Evolutionary conservation across 2,113 vertebrate species (phyloP).

Genomic region (Cheirogaleus medius): DNA sequence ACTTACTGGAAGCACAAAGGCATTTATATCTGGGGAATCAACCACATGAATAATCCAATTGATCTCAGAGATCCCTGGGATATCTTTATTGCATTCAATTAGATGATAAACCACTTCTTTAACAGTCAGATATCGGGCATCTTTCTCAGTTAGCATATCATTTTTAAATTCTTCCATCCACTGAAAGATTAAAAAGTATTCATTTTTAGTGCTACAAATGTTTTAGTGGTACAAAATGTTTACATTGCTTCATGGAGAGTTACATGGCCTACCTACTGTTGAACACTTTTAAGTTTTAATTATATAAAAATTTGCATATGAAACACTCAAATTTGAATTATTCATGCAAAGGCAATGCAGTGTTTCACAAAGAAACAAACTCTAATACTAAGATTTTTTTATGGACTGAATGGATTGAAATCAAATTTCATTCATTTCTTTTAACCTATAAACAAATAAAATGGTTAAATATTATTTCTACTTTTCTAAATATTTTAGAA

Average conservation of each 20-base stretch:
- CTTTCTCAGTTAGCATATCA: conserved; percentile 86
- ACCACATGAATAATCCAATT: conserved; percentile 93
- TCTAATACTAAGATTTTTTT: conserved; percentile 52
- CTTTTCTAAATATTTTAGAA: conserved; percentile 56
- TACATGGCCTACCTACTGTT: neutral
- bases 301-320: conserved; percentile 45
- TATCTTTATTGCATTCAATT: conserved; percentile 91
- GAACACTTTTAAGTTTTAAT: conserved; percentile 59
- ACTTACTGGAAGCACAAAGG: conserved; percentile 95
- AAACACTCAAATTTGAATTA: conserved; percentile 62
- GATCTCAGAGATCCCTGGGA: conserved; percentile 88
- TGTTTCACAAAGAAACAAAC: conserved; percentile 53
- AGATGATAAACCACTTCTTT: conserved; percentile 88
- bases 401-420: neutral
- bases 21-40: conserved; percentile 88
- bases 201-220: neutral
- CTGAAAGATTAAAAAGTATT: conserved; percentile 80
- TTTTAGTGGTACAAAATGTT: conserved; percentile 36
- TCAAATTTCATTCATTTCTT: conserved; percentile 50
- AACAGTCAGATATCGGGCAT: conserved; percentile 89
- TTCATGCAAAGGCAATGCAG: conserved; percentile 23
- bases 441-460: conserved; percentile 45
- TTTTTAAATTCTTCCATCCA: conserved; percentile 90
- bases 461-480: conserved; percentile 40
- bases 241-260: conserved; percentile 21